Percentiles rank a stretch among this genome's conserved stretches.
These are phyloP conservation scores for Camponotus fellah DNA, from an alignment of 2,888 invertebrate species.

Conservation along the genomic window DNA sequence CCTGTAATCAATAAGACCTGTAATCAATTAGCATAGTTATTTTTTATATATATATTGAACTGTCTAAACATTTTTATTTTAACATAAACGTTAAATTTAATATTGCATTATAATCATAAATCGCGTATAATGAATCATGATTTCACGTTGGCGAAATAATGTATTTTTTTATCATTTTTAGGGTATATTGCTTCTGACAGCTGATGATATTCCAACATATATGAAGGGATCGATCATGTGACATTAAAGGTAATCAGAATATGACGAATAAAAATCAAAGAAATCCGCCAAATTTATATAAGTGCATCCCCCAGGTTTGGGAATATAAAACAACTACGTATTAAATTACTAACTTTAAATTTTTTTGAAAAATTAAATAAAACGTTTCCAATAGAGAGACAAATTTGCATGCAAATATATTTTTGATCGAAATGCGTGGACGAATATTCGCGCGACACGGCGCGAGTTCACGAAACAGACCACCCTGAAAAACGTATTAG, in stretches of 20 bases:
- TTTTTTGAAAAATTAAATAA: neutral
- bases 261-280: neutral
- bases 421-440: neutral
- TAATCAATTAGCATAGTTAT: neutral
- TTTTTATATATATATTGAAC: neutral
- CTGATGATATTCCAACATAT: conserved; percentile 23
- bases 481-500: conserved; percentile 80
- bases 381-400: neutral
- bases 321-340: neutral
- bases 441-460: neutral
- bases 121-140: conserved; percentile 48
- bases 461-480: conserved; percentile 64
- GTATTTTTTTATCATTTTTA: conserved; percentile 6
- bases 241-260: neutral
- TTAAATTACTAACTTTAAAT: neutral
- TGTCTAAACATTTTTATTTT: neutral
- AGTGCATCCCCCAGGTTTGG: neutral
- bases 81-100: neutral
- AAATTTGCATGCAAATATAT: neutral
- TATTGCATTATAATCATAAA: conserved; percentile 33
- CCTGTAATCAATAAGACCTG: conserved; percentile 2
- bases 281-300: neutral
- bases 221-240: neutral
- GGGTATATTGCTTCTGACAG: neutral
- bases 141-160: conserved; percentile 33